Conservation (phyloP, 1,140 invertebrate genomes). For the Periplaneta americana region DNA sequence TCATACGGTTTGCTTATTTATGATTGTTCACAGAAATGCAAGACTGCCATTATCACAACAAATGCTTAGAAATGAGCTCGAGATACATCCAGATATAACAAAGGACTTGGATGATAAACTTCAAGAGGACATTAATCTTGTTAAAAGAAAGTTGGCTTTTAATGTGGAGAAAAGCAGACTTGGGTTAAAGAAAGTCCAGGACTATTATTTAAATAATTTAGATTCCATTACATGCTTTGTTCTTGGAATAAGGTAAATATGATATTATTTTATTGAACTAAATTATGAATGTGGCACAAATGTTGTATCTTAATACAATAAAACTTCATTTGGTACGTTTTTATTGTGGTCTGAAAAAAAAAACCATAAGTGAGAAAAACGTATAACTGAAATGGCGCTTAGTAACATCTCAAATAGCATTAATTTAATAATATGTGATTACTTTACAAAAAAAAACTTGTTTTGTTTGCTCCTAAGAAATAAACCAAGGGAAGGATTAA, state of each 20-base stretch:
- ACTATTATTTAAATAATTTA: slow-evolving; percentile 60
- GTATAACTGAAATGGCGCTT: too few species aligned
- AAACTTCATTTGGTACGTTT: too few species aligned
- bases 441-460: too few species aligned
- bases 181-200: slow-evolving; percentile 60
- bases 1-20: too few species aligned
- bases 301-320: too few species aligned
- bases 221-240: slow-evolving; percentile 58
- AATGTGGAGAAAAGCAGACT: slow-evolving; percentile 63
- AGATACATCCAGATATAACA: slow-evolving; percentile 56
- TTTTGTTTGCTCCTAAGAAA: too few species aligned
- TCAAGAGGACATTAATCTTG: slow-evolving; percentile 49
- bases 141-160: slow-evolving; percentile 53
- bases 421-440: too few species aligned
- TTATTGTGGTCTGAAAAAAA: too few species aligned
- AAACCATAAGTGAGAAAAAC: too few species aligned
- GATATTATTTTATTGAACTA: neutral
- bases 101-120: slow-evolving; percentile 52
- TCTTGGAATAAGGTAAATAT: slow-evolving; percentile 32
- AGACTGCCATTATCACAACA: slow-evolving; percentile 50
- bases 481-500: too few species aligned
- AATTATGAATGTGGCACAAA: too few species aligned
- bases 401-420: too few species aligned
- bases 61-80: slow-evolving; percentile 47
- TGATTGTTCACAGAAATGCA: slow-evolving; percentile 45